Percentiles rank a stretch among this genome's conserved stretches.
These are phyloP conservation scores for Coranthus polyacanthus DNA, from an alignment of 2,797 vertebrate species.

Conservation along the genomic window DNA sequence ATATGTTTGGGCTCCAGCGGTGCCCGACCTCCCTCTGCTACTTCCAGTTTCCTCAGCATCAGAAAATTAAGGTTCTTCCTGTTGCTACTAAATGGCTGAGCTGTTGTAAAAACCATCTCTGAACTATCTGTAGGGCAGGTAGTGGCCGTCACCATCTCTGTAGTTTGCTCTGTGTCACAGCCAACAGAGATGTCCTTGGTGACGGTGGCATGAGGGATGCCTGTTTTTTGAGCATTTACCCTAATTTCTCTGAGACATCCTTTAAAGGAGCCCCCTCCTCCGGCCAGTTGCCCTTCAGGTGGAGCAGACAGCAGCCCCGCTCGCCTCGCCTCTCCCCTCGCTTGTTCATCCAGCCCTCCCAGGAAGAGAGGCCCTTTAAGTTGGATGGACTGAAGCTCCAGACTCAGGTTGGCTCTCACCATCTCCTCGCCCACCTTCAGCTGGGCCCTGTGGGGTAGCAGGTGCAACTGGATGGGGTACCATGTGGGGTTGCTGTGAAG, in stretches of 20 bases:
- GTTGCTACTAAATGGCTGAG: constrained; percentile 25
- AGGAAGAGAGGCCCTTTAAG: constrained; percentile 86
- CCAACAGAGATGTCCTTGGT: constrained; percentile 91
- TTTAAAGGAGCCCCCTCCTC: constrained; percentile 87
- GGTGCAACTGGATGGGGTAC: constrained; percentile 85
- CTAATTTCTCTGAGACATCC: constrained; percentile 89
- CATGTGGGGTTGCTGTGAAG: constrained; percentile 84
- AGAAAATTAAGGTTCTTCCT: constrained; percentile 76
- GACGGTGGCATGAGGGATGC: constrained; percentile 85
- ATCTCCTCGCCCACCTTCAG: constrained; percentile 86
- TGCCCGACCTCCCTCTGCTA: constrained; percentile 87
- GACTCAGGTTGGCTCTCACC: constrained; percentile 77
- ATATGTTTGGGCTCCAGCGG: constrained; percentile 89
- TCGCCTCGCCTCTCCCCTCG: constrained; percentile 70
- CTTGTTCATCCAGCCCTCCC: constrained; percentile 86
- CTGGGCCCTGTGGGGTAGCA: constrained; percentile 81
- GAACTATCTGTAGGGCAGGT: constrained; percentile 33
- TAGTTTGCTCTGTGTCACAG: constrained; percentile 76
- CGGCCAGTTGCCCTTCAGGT: constrained; percentile 70
- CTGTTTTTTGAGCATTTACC: constrained; percentile 84
- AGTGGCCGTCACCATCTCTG: constrained; percentile 10
- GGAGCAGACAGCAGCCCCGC: constrained; percentile 74
- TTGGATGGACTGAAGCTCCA: constrained; percentile 73
- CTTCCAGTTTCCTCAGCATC: constrained; percentile 85
- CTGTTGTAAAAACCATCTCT: constrained; percentile 39